These are phyloP conservation scores for Anas bernieri DNA, from an alignment of 2,797 vertebrate genomes.

Conservation along the genomic window DNA sequence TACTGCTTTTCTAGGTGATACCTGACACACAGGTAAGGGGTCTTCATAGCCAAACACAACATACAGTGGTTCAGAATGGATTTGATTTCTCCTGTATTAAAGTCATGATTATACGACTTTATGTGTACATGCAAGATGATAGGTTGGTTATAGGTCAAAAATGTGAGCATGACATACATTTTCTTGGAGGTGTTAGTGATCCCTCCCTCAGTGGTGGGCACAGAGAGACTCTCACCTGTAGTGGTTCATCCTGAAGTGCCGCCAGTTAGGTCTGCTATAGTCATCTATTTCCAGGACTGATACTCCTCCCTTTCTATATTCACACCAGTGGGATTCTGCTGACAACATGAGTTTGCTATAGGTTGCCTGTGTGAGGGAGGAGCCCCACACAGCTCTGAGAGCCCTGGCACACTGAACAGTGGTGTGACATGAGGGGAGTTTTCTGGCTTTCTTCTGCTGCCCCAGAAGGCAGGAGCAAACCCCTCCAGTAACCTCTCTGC, in stretches of 20 bases:
- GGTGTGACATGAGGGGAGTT: neutral
- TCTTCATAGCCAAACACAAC: neutral
- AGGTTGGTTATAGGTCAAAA: neutral
- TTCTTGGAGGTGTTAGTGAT: neutral
- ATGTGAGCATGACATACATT: too few relatives aligned
- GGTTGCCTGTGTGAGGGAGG: neutral
- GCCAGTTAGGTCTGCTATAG: neutral
- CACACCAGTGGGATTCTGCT: neutral
- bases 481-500: neutral
- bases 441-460: neutral
- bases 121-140: neutral
- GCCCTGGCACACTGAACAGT: neutral
- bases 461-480: neutral
- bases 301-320: neutral
- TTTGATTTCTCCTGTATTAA: neutral
- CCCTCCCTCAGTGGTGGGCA: neutral
- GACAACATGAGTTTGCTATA: neutral
- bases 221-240: neutral
- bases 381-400: neutral
- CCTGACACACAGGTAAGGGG: neutral
- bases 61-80: neutral
- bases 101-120: neutral
- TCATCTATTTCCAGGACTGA: neutral
- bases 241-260: neutral
- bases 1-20: neutral